A percentile compares a stretch with the other conserved stretches of the same genome.
Evolutionary conservation across 2,888 invertebrate genomes (phyloP).

Genomic region (Dryobotodes eremita): DNA sequence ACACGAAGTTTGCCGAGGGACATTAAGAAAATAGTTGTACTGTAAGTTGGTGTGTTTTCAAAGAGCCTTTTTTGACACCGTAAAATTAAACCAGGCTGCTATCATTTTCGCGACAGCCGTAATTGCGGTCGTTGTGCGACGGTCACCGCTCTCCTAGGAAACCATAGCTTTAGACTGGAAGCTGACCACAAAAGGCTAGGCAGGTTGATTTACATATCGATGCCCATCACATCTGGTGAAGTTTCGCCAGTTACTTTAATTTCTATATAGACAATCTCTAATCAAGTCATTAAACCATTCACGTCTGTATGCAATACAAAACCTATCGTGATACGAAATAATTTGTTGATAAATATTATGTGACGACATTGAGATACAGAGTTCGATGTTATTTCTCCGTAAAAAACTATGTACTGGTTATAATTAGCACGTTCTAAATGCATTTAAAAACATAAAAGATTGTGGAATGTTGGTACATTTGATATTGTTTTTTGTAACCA

Average conservation of each 20-base stretch:
- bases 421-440: constrained; percentile 6
- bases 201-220: too few relatives aligned
- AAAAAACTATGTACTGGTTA: not conserved
- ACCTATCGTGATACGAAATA: not conserved
- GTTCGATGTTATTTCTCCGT: constrained; percentile 1
- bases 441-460: not conserved
- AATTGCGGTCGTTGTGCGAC: too few relatives aligned
- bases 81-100: not conserved
- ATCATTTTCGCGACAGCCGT: too few relatives aligned
- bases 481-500: constrained; percentile 17
- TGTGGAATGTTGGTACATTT: constrained; percentile 4
- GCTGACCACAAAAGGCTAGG: too few relatives aligned
- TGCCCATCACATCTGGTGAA: not conserved
- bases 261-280: not conserved
- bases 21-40: too few relatives aligned
- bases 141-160: too few relatives aligned
- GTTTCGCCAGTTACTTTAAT: not conserved
- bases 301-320: not conserved
- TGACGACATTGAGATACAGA: not conserved
- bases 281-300: not conserved
- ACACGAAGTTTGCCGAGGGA: too few relatives aligned
- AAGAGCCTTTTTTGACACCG: not conserved
- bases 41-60: too few relatives aligned
- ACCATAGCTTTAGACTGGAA: too few relatives aligned
- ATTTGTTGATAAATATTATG: not conserved